A percentile compares a stretch with the other conserved stretches of the same genome.
phyloP scores from a whole-genome alignment of 2,797 vertebrate species.

The Hydrocynus forskahlii region DNA sequence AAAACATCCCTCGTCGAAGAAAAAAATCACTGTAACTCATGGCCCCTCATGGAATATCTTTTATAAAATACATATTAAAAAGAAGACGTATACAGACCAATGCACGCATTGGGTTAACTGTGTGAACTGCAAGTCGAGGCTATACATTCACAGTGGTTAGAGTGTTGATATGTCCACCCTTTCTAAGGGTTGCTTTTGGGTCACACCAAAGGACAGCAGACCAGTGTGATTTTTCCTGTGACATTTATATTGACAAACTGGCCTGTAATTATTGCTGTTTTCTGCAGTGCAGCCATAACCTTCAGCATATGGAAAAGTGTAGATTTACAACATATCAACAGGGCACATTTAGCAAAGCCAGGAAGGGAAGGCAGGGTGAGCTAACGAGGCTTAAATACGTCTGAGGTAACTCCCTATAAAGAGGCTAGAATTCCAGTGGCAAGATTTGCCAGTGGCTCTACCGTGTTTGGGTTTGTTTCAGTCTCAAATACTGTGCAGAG shows the following conservation, averaged over 20 bases:
- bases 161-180: constrained; percentile 1
- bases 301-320: neutral
- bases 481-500: neutral
- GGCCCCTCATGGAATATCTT: neutral
- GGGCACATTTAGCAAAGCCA: neutral
- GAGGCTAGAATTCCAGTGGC: constrained; percentile 1
- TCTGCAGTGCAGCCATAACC: constrained; percentile 5
- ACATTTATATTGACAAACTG: constrained; percentile 35
- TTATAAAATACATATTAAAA: neutral
- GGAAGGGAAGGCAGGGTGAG: constrained; percentile 5
- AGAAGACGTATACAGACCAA: neutral
- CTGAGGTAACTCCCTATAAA: constrained; percentile 8
- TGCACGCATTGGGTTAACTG: neutral
- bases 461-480: neutral
- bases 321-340: constrained; percentile 7
- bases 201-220: constrained; percentile 32
- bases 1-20: too few relatives aligned
- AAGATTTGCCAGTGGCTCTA: neutral
- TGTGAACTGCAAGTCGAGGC: neutral
- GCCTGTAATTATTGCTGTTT: constrained; percentile 44
- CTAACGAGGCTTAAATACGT: neutral
- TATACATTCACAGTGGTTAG: neutral
- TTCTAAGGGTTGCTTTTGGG: constrained; percentile 24
- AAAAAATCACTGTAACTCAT: neutral
- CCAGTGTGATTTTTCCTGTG: constrained; percentile 39